Base-by-base conservation (phyloP, 92 coral and sea anemone genomes). In the Phenganax stokvisi region DNA sequence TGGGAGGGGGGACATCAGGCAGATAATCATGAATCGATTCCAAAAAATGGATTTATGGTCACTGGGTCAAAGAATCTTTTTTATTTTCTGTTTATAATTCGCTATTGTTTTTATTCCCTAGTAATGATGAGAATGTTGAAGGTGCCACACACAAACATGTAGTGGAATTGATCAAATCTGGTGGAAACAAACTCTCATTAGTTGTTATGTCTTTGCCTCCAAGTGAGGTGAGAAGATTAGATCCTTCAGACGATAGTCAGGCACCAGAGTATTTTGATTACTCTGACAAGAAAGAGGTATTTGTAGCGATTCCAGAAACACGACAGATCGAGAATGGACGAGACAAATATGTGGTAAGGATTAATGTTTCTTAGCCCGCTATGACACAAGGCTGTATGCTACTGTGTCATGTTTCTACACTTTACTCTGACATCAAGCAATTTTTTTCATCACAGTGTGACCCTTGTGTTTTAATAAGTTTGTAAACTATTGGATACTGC, bases 71-170 rank as follows among this genome's bases (percentile, higher is more conserved):
- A 37, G 47, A 37, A 37, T 20, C 25, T 13, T 2, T 20, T 20
- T 20, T 20, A 59, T 59, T 59, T 59, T 7, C 65, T 59, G 65
- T 3, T 20, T 59, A 20, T 59, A 5, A 37, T 59, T 59, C 12
- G 5, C 29, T 25, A 8, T 72, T 11, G 27, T 54, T 56, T 69
- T 51, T 31, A 54, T 31, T 57, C 20, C 44, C 51, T 76, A 96
- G 99, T 9, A 96, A 96, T 92, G 96, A 92, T 12, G 96, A 86
- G 83, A 96, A 85, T 83, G 97, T 96, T 51, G 99, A 96, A 79
- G 99, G 99, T 47, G 97, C 97, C 20, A 96, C 96, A n/a, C 99
- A 96, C 81, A 96, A 90, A 65, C 89, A 89, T 77, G 99, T 96
- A 27, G 99, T 96, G 9, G 93, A 87, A 56, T 85, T 88, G 80